These are phyloP conservation scores for Cheilosia urbana DNA, from an alignment of 2,888 invertebrate species.

Conservation along the genomic window DNA sequence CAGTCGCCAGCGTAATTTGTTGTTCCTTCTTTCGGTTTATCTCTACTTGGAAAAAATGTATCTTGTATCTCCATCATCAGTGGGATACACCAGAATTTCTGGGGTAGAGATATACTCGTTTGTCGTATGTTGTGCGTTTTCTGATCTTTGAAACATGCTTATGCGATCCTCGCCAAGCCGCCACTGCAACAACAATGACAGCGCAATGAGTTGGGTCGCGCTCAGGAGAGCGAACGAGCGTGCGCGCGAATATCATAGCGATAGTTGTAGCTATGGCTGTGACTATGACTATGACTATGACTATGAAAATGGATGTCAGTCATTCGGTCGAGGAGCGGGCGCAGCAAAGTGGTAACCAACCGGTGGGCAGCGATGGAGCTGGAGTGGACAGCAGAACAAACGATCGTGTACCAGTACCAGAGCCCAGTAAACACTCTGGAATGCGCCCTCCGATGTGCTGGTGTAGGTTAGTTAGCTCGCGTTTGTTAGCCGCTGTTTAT, in stretches of 20 bases:
- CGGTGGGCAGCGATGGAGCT: constrained; percentile 8
- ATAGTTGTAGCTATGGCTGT: background rate
- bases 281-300: background rate
- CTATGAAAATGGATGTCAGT: constrained; percentile 59
- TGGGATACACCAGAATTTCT: constrained; percentile 33
- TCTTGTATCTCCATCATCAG: constrained; percentile 57
- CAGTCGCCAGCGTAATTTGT: constrained; percentile 17
- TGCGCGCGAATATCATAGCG: constrained; percentile 30
- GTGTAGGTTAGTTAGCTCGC: constrained; percentile 63
- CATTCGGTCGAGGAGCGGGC: constrained; percentile 69
- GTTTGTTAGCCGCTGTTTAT: constrained; percentile 61
- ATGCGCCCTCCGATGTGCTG: constrained; percentile 65
- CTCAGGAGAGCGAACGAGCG: constrained; percentile 15
- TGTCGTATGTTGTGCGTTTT: constrained; percentile 37
- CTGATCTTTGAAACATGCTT: constrained; percentile 45
- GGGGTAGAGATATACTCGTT: constrained; percentile 13
- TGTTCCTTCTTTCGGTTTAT: constrained; percentile 29
- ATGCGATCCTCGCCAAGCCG: constrained; percentile 27
- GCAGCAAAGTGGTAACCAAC: constrained; percentile 38
- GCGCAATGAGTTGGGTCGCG: constrained; percentile 30
- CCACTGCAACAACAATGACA: constrained; percentile 17
- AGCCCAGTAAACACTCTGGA: constrained; percentile 74
- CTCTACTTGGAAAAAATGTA: constrained; percentile 27
- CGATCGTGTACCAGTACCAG: constrained; percentile 49
- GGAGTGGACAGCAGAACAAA: constrained; percentile 39